A percentile compares a stretch with the other conserved stretches of the same genome.
Conservation (phyloP, 2,888 invertebrate species). For the Spilosoma lubricipeda region DNA sequence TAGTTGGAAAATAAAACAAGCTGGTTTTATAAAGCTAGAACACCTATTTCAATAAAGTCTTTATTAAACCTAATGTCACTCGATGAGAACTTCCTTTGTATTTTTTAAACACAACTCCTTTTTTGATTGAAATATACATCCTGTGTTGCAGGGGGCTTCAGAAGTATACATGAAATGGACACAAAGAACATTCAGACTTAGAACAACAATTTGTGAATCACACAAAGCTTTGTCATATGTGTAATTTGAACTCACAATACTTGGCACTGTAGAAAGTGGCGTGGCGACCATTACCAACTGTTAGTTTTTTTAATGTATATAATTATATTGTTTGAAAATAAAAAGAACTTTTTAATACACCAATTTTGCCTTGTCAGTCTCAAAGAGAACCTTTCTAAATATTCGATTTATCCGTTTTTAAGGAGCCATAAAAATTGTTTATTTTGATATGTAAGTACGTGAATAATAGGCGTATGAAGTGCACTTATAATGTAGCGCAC, state of each 20-base stretch:
- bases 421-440: constrained; percentile 1
- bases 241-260: too few relatives aligned
- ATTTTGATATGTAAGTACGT: constrained; percentile 4
- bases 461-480: constrained; percentile 65
- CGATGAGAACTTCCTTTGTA: background rate
- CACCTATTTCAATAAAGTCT: background rate
- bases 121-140: too few relatives aligned
- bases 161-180: too few relatives aligned
- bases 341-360: background rate
- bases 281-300: too few relatives aligned
- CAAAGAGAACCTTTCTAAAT: background rate
- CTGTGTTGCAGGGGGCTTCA: too few relatives aligned
- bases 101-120: background rate
- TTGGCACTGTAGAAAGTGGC: too few relatives aligned
- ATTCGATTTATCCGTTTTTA: background rate
- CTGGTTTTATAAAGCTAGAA: background rate
- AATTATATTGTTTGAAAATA: too few relatives aligned
- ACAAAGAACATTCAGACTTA: too few relatives aligned
- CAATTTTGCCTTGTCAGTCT: background rate
- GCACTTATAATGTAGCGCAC: constrained; percentile 76
- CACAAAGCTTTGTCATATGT: too few relatives aligned
- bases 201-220: too few relatives aligned
- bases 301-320: too few relatives aligned
- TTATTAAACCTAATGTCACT: background rate
- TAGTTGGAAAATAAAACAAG: too few relatives aligned